A percentile compares a stretch with the other conserved stretches of the same genome.
These are phyloP conservation scores for Tursiops truncatus DNA, from an alignment of 2,113 vertebrate genomes.

Conservation along the genomic window DNA sequence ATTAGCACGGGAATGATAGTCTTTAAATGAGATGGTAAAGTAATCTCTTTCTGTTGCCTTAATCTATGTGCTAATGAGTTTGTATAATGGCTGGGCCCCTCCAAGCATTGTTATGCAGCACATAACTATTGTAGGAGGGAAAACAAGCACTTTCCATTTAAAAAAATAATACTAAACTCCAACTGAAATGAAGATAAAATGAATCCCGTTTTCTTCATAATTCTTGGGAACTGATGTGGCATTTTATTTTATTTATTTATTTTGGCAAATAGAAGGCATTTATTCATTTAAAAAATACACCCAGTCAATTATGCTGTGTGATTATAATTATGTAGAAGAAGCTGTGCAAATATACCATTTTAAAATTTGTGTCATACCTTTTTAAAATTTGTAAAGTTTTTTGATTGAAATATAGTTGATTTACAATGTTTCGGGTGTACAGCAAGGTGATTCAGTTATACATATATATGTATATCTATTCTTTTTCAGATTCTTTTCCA, in stretches of 20 bases:
- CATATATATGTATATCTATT: too few relatives aligned
- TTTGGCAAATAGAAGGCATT: too few relatives aligned
- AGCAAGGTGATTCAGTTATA: too few relatives aligned
- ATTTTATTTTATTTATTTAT: not conserved
- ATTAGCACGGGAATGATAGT: constrained; percentile 19
- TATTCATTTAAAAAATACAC: too few relatives aligned
- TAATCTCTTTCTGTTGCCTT: constrained; percentile 66
- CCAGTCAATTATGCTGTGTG: too few relatives aligned
- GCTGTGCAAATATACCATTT: too few relatives aligned
- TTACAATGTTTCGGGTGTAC: too few relatives aligned
- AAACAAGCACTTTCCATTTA: constrained; percentile 16
- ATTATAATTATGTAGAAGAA: too few relatives aligned
- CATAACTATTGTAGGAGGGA: constrained; percentile 31
- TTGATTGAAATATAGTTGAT: too few relatives aligned
- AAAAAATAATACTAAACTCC: constrained; percentile 47
- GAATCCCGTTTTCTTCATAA: constrained; percentile 65
- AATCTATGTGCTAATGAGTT: constrained; percentile 71
- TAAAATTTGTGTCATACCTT: too few relatives aligned
- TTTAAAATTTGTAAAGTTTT: too few relatives aligned
- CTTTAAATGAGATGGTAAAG: constrained; percentile 62
- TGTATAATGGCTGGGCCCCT: constrained; percentile 54
- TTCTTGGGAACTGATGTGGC: constrained; percentile 71
- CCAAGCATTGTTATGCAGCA: constrained; percentile 64
- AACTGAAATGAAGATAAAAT: constrained; percentile 71
- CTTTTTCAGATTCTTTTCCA: too few relatives aligned